These are phyloP conservation scores for Galleria mellonella DNA, from an alignment of 1,140 invertebrate species.

Conservation along the genomic window DNA sequence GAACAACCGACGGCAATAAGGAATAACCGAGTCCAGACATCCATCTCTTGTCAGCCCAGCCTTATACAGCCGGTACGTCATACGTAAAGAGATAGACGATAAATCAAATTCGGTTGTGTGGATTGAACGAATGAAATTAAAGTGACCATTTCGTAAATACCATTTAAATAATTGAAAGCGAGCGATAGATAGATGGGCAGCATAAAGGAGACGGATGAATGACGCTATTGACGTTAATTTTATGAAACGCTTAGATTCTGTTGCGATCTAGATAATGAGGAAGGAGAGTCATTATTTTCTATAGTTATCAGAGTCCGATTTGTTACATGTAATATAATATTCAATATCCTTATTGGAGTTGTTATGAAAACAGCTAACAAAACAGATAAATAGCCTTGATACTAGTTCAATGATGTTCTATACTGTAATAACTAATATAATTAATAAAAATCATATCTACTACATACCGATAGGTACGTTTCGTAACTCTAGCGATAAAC, in stretches of 20 bases:
- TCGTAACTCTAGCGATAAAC: no score
- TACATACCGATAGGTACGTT: no score
- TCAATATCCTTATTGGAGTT: no score
- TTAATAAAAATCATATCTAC: no score
- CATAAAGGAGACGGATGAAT: conserved; percentile 31
- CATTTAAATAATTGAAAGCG: conserved; percentile 50
- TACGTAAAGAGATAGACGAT: conserved; percentile 28
- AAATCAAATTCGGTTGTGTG: conserved; percentile 47
- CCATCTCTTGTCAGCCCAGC: conserved; percentile 46
- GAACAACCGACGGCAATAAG: conserved; percentile 58
- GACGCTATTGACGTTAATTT: conserved; percentile 33
- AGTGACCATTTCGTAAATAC: conserved; percentile 32
- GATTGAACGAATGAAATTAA: conserved; percentile 39
- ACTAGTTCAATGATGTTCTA: no score
- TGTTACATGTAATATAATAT: no score
- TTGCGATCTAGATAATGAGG: conserved; percentile 1
- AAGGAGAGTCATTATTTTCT: no score
- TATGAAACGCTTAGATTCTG: conserved; percentile 21
- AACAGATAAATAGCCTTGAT: no score
- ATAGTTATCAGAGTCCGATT: no score
- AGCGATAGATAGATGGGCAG: conserved; percentile 29
- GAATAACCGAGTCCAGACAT: conserved; percentile 39
- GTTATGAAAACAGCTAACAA: no score
- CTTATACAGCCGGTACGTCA: conserved; percentile 37
- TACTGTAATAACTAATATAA: no score